Base-by-base conservation (phyloP, 2,113 vertebrate genomes). In the Rhabdornis inornatus region DNA sequence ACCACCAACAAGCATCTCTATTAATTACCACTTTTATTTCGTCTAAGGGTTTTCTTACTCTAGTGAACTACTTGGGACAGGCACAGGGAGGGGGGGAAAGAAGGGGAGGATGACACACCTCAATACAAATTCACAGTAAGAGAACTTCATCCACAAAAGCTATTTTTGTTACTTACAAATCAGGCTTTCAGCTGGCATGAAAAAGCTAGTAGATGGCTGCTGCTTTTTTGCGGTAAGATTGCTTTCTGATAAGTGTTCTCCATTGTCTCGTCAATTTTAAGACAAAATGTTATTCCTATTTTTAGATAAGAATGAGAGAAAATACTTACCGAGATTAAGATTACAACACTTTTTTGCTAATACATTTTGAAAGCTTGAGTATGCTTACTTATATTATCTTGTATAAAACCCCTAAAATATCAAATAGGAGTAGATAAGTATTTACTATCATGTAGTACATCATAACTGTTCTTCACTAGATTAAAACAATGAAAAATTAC, bases 91-190 rank as follows among this genome's bases (percentile, higher is more conserved):
- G 40, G 27, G 37, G 9, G 4, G 20, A 30, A 64, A 47, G 27
- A 30, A 11, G 7, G 11, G 20, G 20, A 75, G 63, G 47, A 94
- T 35, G 45, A 72, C 49, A 83, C 45, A 90, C 40, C 49, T 75
- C 82, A 86, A 13, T 31, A 83, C 30, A 87, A 83, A 89, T 71
- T 89, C 68, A 63, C 33, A 66, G 18, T 42, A 77, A 77, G 15
- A 86, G 21, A 96, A 86, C 33, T 83, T 64, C 10, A 92, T 45
- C 69, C 49, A 63, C 31, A 68, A 61, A 68, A 86, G 31, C 60
- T 57, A 33, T 44, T 90, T 89, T 87, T 94, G 64, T 49, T 78
- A 84, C 47, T 69, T 76, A 96, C n/a, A 83, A 68, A 94, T 81
- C 47, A 89, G 31, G 44, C 89, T 83, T 95, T 95, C 52, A 68